A percentile compares a stretch with the other conserved stretches of the same genome.
Evolutionary conservation across 2,888 invertebrate species (phyloP).

Genomic region (Coremacera marginata): DNA sequence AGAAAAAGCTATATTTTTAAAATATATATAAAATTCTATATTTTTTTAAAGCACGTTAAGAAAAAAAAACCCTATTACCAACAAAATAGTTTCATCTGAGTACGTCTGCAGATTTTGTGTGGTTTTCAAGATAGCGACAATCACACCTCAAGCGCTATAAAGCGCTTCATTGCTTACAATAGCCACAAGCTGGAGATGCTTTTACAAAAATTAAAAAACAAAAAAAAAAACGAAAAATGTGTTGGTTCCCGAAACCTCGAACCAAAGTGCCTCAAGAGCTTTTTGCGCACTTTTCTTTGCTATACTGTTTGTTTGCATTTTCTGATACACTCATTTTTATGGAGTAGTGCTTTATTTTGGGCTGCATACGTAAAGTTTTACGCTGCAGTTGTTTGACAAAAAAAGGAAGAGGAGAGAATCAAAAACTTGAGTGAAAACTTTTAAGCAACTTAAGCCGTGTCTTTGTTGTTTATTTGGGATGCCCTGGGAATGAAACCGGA

Average conservation of each 20-base stretch:
- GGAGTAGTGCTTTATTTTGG: background rate
- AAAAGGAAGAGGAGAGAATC: background rate
- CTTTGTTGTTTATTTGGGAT: background rate
- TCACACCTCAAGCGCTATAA: no score
- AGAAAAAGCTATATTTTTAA: no score
- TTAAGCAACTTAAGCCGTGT: slow-evolving; percentile 31
- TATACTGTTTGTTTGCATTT: background rate
- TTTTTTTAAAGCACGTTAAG: no score
- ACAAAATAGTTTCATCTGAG: no score
- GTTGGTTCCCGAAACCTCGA: slow-evolving; percentile 28
- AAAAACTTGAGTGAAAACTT: slow-evolving; percentile 35
- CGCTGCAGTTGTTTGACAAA: background rate
- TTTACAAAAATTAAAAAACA: slow-evolving; percentile 9
- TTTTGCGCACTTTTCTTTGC: slow-evolving; percentile 38
- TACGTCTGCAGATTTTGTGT: no score
- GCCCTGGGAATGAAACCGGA: background rate
- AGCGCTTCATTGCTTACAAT: no score
- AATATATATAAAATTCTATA: no score
- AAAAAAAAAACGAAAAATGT: background rate
- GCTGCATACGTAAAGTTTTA: slow-evolving; percentile 15
- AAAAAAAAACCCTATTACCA: no score
- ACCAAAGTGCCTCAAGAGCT: slow-evolving; percentile 39
- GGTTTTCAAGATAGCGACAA: no score
- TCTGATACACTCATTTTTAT: background rate
- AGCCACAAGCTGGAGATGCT: no score